These are phyloP conservation scores for Ancistrus triradiatus DNA, from an alignment of 2,113 vertebrate genomes.

Conservation along the genomic window DNA sequence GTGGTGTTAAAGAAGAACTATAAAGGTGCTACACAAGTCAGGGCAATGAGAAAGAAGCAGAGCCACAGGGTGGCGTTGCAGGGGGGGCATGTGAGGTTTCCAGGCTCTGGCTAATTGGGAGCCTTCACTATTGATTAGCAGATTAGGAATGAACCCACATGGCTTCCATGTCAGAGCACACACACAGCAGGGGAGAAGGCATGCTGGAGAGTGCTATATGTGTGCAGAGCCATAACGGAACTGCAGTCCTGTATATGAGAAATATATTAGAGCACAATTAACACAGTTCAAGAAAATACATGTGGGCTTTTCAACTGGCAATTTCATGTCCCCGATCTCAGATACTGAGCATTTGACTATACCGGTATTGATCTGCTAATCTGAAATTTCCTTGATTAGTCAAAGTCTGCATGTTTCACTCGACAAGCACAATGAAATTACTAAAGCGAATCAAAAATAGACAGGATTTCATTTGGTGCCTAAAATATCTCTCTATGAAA, in stretches of 20 bases:
- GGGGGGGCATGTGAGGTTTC: slow-evolving; percentile 30
- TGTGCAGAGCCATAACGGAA: slow-evolving; percentile 16
- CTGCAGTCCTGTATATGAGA: neutral
- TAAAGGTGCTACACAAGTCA: neutral
- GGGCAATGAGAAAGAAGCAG: neutral
- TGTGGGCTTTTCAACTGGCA: neutral
- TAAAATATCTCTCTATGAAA: too few relatives aligned
- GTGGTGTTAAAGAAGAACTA: too few relatives aligned
- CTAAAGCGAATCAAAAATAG: too few relatives aligned
- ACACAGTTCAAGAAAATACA: neutral
- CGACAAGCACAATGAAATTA: too few relatives aligned
- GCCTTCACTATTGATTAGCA: slow-evolving; percentile 56
- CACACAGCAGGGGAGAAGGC: slow-evolving; percentile 37
- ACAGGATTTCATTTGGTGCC: too few relatives aligned
- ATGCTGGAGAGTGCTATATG: slow-evolving; percentile 21
- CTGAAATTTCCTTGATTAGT: too few relatives aligned
- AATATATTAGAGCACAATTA: neutral
- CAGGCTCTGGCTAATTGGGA: slow-evolving; percentile 49
- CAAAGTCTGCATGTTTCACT: too few relatives aligned
- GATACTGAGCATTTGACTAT: too few relatives aligned
- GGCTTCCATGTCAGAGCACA: slow-evolving; percentile 43
- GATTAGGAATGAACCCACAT: slow-evolving; percentile 50
- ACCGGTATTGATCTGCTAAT: too few relatives aligned
- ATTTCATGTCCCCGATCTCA: neutral
- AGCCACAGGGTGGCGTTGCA: slow-evolving; percentile 27